Evolutionary conservation across 2,113 vertebrate genomes (phyloP), one percentile per base, ranked within the genome.

Genomic region (Variabilichromis moorii): DNA sequence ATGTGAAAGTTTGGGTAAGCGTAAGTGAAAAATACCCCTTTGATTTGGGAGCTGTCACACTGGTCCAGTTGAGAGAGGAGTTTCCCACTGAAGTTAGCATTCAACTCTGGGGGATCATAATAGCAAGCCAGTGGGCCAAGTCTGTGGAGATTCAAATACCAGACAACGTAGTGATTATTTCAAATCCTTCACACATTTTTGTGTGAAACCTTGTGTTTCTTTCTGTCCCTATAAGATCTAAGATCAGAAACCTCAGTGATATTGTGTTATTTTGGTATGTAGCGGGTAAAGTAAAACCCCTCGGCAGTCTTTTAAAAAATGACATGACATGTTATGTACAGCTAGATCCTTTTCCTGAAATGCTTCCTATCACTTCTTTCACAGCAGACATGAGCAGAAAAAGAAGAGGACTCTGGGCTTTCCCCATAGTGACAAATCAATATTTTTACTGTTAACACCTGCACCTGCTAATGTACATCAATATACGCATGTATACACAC

Each of bases 41-140:
- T 86, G 42, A 76, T 42, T 21, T n/a, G 54, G 21, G 83, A 82
- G 89, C 86, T 84, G 47, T 88, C 21, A 13, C 96, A 96, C 13
- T 54, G 3, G 0, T 82, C n/a, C 4, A 96, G 82, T 59, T 95
- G 85, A 57, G 92, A 66, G 10, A 96, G 93, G 4, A 96, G 84
- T 59, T 82, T 90, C 50, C 10, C 59, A 16, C 90, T 94, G 21
- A 88, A 9, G 5, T 88, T 86, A 54, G 80, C 4, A 13, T 92
- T 86, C 84, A 95, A 33, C 2, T 91, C 33, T 54, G 86, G 68
- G n/a, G 53, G 33, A 26, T 88, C 10, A 2, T 90, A 94, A 85
- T 88, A 93, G 91, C 96, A 97, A 68, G 86, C 85, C 76, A 97
- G 86, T 28, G 80, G 53, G 40, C 96, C 95, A 2, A 97, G 88